Conservation (phyloP, 2,113 vertebrate genomes). For the Dromiciops gliroides region DNA sequence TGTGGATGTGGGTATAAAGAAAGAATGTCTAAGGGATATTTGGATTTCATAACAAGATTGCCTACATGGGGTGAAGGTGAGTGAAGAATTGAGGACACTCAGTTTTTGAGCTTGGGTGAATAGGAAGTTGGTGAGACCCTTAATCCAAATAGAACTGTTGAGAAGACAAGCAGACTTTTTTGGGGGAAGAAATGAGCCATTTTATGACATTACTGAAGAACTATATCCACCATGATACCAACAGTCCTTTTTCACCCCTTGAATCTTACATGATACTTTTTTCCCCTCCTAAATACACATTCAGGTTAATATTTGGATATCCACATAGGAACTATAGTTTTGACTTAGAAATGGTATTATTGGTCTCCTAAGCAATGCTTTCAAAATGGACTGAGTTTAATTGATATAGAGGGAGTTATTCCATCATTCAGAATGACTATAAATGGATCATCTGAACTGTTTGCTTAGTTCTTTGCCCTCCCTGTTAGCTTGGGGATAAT, state of each 20-base stretch:
- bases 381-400: conserved; percentile 23
- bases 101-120: too few species aligned
- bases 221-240: neutral
- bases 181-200: neutral
- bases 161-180: neutral
- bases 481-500: conserved; percentile 37
- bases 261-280: neutral
- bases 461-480: conserved; percentile 29
- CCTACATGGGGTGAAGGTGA: too few species aligned
- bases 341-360: conserved; percentile 7
- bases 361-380: conserved; percentile 16
- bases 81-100: too few species aligned
- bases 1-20: too few species aligned
- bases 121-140: neutral
- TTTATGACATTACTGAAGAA: neutral
- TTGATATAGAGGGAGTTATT: conserved; percentile 12
- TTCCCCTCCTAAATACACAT: neutral
- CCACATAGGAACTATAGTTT: neutral
- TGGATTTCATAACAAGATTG: too few species aligned
- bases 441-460: conserved; percentile 14
- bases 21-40: too few species aligned
- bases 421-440: neutral
- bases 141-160: neutral
- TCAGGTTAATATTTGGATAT: neutral
- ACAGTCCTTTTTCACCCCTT: neutral